These are phyloP conservation scores for Brachionus calyciflorus DNA, from an alignment of 1,140 invertebrate species.

Conservation along the genomic window DNA sequence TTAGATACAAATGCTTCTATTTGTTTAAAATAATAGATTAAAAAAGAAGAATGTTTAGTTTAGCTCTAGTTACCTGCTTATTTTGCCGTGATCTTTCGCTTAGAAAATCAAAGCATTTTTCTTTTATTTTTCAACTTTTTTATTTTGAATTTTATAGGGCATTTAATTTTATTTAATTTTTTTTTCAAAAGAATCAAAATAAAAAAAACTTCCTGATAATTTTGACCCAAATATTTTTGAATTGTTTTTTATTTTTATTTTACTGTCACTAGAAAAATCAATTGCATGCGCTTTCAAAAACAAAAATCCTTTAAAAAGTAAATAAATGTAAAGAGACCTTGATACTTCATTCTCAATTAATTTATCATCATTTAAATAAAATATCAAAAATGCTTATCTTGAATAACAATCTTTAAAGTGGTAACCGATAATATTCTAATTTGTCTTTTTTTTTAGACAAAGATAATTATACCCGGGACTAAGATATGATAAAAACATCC, in stretches of 20 bases:
- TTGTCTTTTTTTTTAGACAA: neutral
- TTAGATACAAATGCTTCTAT: too few species aligned
- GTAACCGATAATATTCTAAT: too few species aligned
- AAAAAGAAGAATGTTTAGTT: slow-evolving; percentile 9
- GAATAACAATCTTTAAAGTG: too few species aligned
- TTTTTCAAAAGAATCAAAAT: neutral
- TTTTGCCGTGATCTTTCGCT: slow-evolving; percentile 29
- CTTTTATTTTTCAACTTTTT: too few species aligned
- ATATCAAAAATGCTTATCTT: neutral
- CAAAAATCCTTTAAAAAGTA: too few species aligned
- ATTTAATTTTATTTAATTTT: slow-evolving; percentile 37
- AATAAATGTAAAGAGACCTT: too few species aligned
- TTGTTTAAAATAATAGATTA: too few species aligned
- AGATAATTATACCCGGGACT: neutral
- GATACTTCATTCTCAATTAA: slow-evolving; percentile 13
- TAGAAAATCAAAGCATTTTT: slow-evolving; percentile 41
- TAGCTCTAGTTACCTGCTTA: slow-evolving; percentile 39
- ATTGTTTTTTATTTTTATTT: neutral
- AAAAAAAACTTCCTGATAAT: slow-evolving; percentile 37
- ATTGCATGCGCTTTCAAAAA: slow-evolving; percentile 10
- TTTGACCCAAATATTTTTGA: slow-evolving; percentile 26
- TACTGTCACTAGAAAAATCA: neutral
- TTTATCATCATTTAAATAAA: slow-evolving; percentile 9
- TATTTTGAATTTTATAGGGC: neutral
- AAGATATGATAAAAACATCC: slow-evolving; percentile 31